Percentiles rank a stretch among this genome's conserved stretches.
phyloP scores from a whole-genome alignment of 2,888 invertebrate genomes.

The Leptogaster cylindrica region DNA sequence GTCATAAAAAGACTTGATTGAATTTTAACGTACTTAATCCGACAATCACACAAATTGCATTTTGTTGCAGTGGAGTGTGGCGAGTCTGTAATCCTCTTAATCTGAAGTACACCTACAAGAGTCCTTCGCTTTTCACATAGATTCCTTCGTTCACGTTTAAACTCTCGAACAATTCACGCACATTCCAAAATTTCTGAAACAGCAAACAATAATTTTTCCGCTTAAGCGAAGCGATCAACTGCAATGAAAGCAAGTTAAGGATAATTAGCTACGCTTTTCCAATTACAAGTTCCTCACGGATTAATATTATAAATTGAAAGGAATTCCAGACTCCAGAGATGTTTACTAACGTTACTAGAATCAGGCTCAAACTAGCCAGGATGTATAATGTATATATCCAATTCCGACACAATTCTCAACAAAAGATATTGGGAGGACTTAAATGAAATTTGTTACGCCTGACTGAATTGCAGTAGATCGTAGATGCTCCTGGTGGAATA shows the following conservation, averaged over 20 bases:
- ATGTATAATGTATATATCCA: neutral
- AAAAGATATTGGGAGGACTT: neutral
- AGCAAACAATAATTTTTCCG: slow-evolving; percentile 6
- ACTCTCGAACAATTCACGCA: no score
- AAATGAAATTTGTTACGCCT: slow-evolving; percentile 7
- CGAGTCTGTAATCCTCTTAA: no score
- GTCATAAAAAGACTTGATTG: no score
- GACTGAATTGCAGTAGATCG: neutral
- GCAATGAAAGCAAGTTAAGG: neutral
- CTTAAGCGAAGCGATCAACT: neutral
- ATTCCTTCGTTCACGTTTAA: no score
- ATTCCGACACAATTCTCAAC: neutral
- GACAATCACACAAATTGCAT: no score
- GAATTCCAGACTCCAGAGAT: neutral
- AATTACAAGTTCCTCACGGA: neutral
- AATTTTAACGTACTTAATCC: no score
- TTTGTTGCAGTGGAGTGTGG: no score
- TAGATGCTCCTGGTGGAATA: neutral
- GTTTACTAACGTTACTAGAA: neutral
- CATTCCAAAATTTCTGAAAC: neutral
- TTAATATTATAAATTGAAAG: neutral
- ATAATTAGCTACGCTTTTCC: slow-evolving; percentile 5
- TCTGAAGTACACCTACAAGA: no score
- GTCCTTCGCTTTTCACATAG: no score
- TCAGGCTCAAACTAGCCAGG: neutral